These are phyloP conservation scores for Bombus difficillimus DNA, from an alignment of 1,140 invertebrate species.

Conservation along the genomic window DNA sequence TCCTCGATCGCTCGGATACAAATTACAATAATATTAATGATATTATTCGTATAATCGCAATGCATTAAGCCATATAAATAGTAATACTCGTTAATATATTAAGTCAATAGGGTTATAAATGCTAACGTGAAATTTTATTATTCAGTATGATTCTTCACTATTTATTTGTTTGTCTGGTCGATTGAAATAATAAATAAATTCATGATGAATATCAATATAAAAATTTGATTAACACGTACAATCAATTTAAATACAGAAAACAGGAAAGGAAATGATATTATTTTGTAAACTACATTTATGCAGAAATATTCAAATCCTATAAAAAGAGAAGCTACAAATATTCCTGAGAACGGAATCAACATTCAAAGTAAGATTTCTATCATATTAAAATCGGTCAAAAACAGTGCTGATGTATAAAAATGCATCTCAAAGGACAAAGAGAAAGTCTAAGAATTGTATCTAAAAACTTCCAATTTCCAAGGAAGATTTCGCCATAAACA, in stretches of 20 bases:
- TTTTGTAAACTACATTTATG: background rate
- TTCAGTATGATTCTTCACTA: background rate
- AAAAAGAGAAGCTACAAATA: background rate
- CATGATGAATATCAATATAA: too few species aligned
- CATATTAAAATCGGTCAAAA: background rate
- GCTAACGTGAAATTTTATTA: background rate
- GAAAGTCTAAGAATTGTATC: background rate
- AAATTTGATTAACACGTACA: background rate
- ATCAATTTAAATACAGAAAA: background rate
- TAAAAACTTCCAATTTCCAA: constrained; percentile 1
- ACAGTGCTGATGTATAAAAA: background rate
- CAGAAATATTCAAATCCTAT: background rate
- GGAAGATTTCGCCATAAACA: constrained; percentile 4
- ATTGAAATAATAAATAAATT: background rate
- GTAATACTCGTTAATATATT: background rate
- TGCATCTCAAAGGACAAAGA: background rate
- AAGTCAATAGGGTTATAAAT: too few species aligned
- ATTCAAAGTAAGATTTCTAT: background rate
- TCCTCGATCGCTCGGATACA: constrained; percentile 10
- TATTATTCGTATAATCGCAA: background rate
- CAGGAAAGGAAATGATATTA: background rate
- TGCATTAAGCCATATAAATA: background rate
- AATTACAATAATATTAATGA: constrained; percentile 16
- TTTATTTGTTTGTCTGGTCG: too few species aligned
- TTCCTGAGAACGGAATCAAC: background rate